These are phyloP conservation scores for Toxotes lorentzi DNA, from an alignment of 2,797 vertebrate species.

Conservation along the genomic window DNA sequence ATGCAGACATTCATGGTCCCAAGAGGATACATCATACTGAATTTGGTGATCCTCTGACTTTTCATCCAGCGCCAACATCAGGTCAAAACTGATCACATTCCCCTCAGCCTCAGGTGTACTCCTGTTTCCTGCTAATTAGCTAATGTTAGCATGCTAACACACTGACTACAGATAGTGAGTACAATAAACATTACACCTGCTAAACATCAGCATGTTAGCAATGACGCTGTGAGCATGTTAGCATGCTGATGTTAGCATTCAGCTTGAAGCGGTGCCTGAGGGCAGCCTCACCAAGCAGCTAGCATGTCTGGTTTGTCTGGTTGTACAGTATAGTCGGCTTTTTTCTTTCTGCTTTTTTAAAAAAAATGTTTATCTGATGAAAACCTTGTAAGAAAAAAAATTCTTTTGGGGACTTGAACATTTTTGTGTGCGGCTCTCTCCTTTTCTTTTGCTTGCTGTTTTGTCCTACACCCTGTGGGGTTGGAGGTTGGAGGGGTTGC, in stretches of 20 bases:
- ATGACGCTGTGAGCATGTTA: background rate
- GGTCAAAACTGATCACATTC: background rate
- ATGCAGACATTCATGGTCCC: background rate
- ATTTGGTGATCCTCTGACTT: background rate
- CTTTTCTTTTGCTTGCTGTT: constrained; percentile 9
- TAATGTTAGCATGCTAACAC: background rate
- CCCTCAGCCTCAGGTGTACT: background rate
- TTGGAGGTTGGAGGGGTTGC: background rate
- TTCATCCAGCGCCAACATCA: background rate
- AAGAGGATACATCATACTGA: background rate
- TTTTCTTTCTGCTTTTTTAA: no score
- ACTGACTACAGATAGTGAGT: background rate
- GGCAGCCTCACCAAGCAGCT: background rate
- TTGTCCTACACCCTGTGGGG: constrained; percentile 9
- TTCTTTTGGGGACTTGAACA: background rate
- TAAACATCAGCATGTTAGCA: background rate
- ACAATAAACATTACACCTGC: background rate
- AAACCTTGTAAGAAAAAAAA: background rate
- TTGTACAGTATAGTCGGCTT: background rate
- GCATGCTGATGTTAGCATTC: background rate
- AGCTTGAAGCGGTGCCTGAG: no score
- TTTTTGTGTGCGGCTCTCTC: constrained; percentile 10
- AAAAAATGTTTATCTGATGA: background rate
- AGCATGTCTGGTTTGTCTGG: background rate
- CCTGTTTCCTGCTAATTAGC: background rate